A percentile compares a stretch with the other conserved stretches of the same genome.
Conservation (phyloP, 2,113 vertebrate species). For the Thymallus thymallus region DNA sequence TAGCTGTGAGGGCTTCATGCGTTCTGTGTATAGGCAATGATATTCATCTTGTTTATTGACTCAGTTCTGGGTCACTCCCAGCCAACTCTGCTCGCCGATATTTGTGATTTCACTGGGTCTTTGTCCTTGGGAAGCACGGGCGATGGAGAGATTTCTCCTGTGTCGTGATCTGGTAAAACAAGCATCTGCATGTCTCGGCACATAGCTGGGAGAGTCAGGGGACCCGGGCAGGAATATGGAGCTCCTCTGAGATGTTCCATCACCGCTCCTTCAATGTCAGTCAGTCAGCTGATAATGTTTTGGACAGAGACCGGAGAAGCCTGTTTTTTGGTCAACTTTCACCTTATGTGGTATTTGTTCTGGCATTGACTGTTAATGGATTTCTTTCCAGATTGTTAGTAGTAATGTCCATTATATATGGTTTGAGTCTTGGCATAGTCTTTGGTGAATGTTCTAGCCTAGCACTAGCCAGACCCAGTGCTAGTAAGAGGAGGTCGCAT, state of each 20-base stretch:
- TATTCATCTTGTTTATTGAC: conserved; percentile 68
- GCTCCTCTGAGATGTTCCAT: conserved; percentile 61
- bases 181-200: conserved; percentile 80
- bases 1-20: conserved; percentile 61
- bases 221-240: conserved; percentile 67
- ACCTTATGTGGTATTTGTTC: too few species aligned
- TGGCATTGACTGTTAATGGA: too few species aligned
- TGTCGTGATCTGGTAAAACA: conserved; percentile 86
- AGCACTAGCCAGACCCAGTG: too few species aligned
- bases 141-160: conserved; percentile 78
- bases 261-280: conserved; percentile 25
- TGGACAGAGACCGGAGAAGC: background rate
- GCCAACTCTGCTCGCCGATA: conserved; percentile 46
- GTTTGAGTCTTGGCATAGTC: too few species aligned
- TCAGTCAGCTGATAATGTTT: conserved; percentile 21
- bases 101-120: conserved; percentile 78
- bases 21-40: conserved; percentile 30
- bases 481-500: too few species aligned
- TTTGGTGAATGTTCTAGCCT: too few species aligned
- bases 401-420: too few species aligned
- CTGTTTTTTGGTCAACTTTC: too few species aligned
- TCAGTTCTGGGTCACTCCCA: conserved; percentile 32
- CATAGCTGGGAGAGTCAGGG: conserved; percentile 68
- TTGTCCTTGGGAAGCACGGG: conserved; percentile 73
- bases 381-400: too few species aligned